A percentile compares a stretch with the other conserved stretches of the same genome.
Evolutionary conservation across 2,888 invertebrate species (phyloP).

Genomic region (Drosophila prolongata): DNA sequence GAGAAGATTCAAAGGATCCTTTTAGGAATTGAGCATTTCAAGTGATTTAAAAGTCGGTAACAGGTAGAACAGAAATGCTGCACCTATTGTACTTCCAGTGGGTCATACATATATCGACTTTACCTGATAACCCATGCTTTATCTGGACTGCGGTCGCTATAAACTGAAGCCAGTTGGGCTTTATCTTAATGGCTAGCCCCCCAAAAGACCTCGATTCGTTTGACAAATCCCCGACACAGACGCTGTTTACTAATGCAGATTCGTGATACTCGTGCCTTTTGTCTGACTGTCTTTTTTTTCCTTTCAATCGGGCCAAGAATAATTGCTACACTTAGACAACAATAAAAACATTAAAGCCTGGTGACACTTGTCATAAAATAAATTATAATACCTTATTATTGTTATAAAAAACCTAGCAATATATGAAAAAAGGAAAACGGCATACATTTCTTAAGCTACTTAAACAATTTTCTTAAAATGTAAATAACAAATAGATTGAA

Average conservation of each 20-base stretch:
- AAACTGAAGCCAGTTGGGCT: constrained; percentile 6
- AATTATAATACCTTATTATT: too few relatives aligned
- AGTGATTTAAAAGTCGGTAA: too few relatives aligned
- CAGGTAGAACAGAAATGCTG: background rate
- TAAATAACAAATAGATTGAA: too few relatives aligned
- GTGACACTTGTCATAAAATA: background rate
- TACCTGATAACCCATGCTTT: constrained; percentile 14
- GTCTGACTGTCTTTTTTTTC: constrained; percentile 5
- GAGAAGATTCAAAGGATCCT: background rate
- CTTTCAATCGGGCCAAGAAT: constrained; percentile 3
- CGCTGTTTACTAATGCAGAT: constrained; percentile 28
- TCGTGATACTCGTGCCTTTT: constrained; percentile 45
- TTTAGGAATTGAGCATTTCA: too few relatives aligned
- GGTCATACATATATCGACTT: background rate
- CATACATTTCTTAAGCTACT: too few relatives aligned
- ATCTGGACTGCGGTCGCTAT: background rate
- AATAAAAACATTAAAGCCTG: background rate
- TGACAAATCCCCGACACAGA: constrained; percentile 29
- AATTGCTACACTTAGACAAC: constrained; percentile 19
- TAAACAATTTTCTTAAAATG: too few relatives aligned
- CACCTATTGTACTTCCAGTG: background rate
- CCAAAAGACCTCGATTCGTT: constrained; percentile 9
- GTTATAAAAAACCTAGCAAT: too few relatives aligned
- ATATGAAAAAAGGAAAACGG: too few relatives aligned
- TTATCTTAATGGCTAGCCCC: constrained; percentile 17